Base-by-base conservation (phyloP, 23 tunicate species). In the Trididemnum miniatum region DNA sequence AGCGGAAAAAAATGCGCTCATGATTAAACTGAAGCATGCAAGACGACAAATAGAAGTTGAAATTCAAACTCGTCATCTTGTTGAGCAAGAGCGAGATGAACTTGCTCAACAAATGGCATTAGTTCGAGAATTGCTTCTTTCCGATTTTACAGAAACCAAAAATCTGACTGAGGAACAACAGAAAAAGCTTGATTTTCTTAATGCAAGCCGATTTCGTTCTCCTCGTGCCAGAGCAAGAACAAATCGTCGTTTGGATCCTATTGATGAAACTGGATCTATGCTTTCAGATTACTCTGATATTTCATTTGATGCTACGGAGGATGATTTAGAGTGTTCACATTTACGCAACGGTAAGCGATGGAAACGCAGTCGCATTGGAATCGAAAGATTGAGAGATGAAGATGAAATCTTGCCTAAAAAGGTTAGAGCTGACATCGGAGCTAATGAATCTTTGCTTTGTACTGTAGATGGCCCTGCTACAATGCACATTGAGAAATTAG, bases 61-160 rank as follows among this genome's bases (percentile, higher is more conserved):
- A 40, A 67, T 93, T 76, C 87, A 81, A 50, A 69, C 71, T 39
- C 79, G 94, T 24, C 93, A 87, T 34, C 85, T 88, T 28, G 93
- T 88, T 20, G 98, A 93, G 37, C 98, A 88, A 35, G 98, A 93
- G 5, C 35, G 98, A 50, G 98, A 93, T 88, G 98, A 93, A 52
- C 57, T 93, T 71, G 96, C 88, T 54, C 89, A 88, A 35, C 98
- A 93, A 65, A 77, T 93, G 23, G 73, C 80, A 76, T 81, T 93
- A 64, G 98, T 93, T 33, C 83, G 98, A 24, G 98, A 93, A 24
- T 76, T 93, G 32, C 65, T 93, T 57, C 83, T 85, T 29, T 84
- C 77, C 51, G 98, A 93, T 59, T 40, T 71, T 49, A 34, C 87
- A 25, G 65, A 81, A 37, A 62, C 80, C 62, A 65, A 78, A 29